Base-by-base conservation (phyloP, 2,888 invertebrate species). In the Creontiades dilutus region DNA sequence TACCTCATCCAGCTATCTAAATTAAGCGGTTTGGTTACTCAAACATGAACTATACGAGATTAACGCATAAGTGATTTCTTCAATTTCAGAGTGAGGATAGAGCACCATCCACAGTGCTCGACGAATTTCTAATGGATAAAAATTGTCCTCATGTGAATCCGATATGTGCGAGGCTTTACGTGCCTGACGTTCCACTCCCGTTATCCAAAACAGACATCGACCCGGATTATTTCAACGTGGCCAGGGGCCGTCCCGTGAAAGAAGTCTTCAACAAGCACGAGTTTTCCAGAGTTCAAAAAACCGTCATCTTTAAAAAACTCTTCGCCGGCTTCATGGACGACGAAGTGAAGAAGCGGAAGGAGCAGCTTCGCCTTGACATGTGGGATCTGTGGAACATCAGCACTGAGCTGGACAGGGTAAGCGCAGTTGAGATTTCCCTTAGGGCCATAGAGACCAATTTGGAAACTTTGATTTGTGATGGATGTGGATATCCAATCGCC, bases 291-390 rank as follows among this genome's bases (percentile, higher is more conserved):
- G 23, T 52, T 19, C 82, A 82, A 19, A 82, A 82, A 23, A 47
- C n/a, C 7, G 76, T 52, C 37, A 88, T 90, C 82, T 90, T 87
- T 82, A 57, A 82, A 46, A 87, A 87, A 28, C 68, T 90, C 23
- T 88, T 76, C 28, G 82, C 68, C 37, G 88, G 90, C n/a, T 90
- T 87, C 48, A 27, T 90, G 2, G 13, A 90, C 23, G 90, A 90
- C 84, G 87, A 88, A 23, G 76, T 90, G 28, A 80, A 82, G 68
- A 57, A 82, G 47, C 68, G 85, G 16, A 57, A 81, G 16, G 90
- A 90, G 55, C 90, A 88, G 0, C 81, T 81, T 46, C 47, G 68
- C 19, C 47, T 87, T 11, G 88, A 90, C 87, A 19, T 88, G 47
- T 87, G 87, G 90, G 52, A 90, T 46, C 37, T 90, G 80, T 13